Evolutionary conservation across 2,113 vertebrate genomes (phyloP).

Genomic region (Lontra canadensis): DNA sequence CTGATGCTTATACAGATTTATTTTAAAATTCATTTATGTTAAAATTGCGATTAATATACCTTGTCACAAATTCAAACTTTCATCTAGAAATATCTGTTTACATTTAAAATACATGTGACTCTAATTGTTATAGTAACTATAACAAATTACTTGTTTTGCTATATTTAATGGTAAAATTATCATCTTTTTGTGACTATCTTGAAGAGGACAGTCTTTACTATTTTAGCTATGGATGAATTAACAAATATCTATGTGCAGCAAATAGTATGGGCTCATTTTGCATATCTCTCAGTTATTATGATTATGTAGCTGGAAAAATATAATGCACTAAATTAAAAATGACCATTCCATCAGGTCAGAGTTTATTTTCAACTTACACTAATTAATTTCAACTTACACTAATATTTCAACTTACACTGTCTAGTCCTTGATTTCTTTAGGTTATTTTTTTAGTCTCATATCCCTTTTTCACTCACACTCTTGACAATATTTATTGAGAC

Average conservation of each 20-base stretch:
- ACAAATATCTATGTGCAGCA: background rate
- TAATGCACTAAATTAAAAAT: background rate
- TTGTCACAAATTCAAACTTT: background rate
- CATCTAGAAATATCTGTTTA: background rate
- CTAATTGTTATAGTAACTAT: background rate
- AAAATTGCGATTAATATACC: background rate
- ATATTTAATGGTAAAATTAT: rapidly evolving
- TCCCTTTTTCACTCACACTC: background rate
- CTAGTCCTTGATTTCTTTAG: background rate
- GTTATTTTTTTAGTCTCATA: background rate
- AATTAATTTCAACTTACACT: background rate
- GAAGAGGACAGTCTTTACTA: background rate
- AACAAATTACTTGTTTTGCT: rapidly evolving
- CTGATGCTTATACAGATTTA: constrained; percentile 38
- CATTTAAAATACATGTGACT: background rate
- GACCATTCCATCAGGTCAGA: background rate
- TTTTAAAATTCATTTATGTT: constrained; percentile 38
- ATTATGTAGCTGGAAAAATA: background rate
- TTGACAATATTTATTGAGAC: background rate
- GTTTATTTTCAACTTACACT: background rate
- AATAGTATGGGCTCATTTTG: background rate
- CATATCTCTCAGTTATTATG: background rate
- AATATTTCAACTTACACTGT: background rate
- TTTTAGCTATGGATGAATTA: background rate
- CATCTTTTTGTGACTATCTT: background rate